These are phyloP conservation scores for Eristalis pertinax DNA, from an alignment of 2,888 invertebrate species.

Conservation along the genomic window DNA sequence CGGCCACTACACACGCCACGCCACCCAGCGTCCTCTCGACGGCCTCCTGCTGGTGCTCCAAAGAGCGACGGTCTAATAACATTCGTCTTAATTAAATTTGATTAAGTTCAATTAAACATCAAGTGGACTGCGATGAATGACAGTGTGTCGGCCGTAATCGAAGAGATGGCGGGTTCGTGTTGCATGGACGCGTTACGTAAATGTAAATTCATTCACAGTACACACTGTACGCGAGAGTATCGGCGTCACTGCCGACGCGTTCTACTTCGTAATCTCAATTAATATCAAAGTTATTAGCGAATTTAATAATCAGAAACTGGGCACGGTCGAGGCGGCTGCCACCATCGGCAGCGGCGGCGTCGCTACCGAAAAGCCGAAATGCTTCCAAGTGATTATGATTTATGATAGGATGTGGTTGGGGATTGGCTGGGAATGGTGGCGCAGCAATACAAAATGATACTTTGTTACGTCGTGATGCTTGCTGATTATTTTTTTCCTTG, in stretches of 20 bases:
- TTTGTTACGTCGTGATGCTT: background rate
- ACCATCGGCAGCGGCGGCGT: background rate
- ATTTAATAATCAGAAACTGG: constrained; percentile 25
- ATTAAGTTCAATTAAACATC: constrained; percentile 70
- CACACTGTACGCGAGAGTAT: background rate
- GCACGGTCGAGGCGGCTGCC: background rate
- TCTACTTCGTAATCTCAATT: constrained; percentile 52
- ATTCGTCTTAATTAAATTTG: constrained; percentile 71
- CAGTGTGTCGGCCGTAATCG: constrained; percentile 34
- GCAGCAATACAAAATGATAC: constrained; percentile 18
- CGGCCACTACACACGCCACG: constrained; percentile 13
- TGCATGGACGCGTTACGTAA: constrained; percentile 20
- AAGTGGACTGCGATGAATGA: constrained; percentile 59
- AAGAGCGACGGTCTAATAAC: constrained; percentile 40
- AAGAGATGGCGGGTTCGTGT: constrained; percentile 27
- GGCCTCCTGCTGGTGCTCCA: background rate
- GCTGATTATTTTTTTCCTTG: background rate
- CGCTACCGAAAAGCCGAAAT: constrained; percentile 10
- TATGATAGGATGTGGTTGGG: constrained; percentile 38
- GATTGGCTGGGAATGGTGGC: background rate
- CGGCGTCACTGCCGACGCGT: constrained; percentile 2
- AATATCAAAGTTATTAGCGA: constrained; percentile 40
- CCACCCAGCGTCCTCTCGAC: background rate
- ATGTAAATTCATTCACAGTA: constrained; percentile 41
- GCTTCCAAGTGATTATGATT: constrained; percentile 40